Evolutionary conservation across 1,140 invertebrate genomes (phyloP).

Genomic region (Drosophila eugracilis): DNA sequence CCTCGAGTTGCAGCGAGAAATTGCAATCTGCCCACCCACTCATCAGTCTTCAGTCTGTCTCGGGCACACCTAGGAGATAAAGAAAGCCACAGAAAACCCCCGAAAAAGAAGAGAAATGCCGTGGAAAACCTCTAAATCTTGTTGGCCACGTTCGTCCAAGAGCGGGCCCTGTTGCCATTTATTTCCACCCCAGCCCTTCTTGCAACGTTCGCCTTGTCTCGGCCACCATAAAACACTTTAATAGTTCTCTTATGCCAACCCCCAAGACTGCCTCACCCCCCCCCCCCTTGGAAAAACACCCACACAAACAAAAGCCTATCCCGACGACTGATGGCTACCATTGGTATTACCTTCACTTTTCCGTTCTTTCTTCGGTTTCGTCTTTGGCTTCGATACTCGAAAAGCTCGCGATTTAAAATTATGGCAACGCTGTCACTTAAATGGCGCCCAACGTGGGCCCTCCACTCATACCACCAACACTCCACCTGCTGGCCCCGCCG

Average conservation of each 20-base stretch:
- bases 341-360: conserved; percentile 43
- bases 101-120: conserved; percentile 26
- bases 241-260: conserved; percentile 65
- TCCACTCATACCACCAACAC: not conserved
- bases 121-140: conserved; percentile 35
- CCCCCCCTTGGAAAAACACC: not conserved
- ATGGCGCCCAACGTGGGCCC: conserved; percentile 25
- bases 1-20: conserved; percentile 10
- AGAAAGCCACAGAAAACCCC: conserved; percentile 43
- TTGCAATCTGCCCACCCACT: conserved; percentile 35
- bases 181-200: conserved; percentile 39
- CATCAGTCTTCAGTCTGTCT: conserved; percentile 44
- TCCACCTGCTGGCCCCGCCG: conserved; percentile 22
- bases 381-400: conserved; percentile 51
- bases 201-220: conserved; percentile 64
- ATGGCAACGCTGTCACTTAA: conserved; percentile 71
- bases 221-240: conserved; percentile 79
- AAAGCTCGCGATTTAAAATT: conserved; percentile 67
- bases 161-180: conserved; percentile 35
- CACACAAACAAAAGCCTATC: conserved; percentile 11
- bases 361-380: conserved; percentile 20
- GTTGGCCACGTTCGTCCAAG: conserved; percentile 25
- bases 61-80: conserved; percentile 40
- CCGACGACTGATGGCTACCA: conserved; percentile 53
- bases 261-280: conserved; percentile 10